Percentiles rank a stretch among this genome's conserved stretches.
Conservation (phyloP, 2,113 vertebrate species). For the Centropus unirufus region DNA sequence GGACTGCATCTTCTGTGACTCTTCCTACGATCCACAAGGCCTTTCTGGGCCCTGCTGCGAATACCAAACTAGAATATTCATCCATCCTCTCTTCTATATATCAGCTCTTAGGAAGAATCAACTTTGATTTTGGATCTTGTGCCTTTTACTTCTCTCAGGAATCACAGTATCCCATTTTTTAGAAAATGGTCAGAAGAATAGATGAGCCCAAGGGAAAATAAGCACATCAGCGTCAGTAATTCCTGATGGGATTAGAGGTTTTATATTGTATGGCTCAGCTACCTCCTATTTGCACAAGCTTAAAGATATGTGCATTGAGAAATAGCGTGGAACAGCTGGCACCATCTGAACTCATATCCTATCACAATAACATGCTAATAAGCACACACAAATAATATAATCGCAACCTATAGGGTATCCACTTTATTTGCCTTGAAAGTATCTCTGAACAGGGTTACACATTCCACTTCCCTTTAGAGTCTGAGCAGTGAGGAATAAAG, state of each 20-base stretch:
- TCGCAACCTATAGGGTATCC: background rate
- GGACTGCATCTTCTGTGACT: background rate
- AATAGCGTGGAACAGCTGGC: conserved; percentile 23
- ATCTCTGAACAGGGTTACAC: background rate
- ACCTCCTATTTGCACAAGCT: background rate
- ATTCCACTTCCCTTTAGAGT: background rate
- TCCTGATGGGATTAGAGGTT: background rate
- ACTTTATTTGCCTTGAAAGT: background rate
- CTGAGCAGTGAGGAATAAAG: background rate
- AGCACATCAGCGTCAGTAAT: background rate
- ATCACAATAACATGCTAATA: background rate
- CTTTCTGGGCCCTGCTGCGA: background rate
- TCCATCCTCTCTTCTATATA: background rate
- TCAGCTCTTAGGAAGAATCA: background rate
- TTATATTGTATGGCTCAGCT: background rate
- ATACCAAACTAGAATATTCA: background rate
- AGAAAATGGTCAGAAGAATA: background rate
- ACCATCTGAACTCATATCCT: background rate
- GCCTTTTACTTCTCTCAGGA: background rate
- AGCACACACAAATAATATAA: background rate
- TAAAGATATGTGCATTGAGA: background rate
- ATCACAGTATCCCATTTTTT: background rate
- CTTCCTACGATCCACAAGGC: background rate
- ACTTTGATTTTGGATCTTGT: background rate
- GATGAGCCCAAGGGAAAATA: background rate